These are phyloP conservation scores for Agrotis segetum DNA, from an alignment of 2,888 invertebrate species.

Conservation along the genomic window DNA sequence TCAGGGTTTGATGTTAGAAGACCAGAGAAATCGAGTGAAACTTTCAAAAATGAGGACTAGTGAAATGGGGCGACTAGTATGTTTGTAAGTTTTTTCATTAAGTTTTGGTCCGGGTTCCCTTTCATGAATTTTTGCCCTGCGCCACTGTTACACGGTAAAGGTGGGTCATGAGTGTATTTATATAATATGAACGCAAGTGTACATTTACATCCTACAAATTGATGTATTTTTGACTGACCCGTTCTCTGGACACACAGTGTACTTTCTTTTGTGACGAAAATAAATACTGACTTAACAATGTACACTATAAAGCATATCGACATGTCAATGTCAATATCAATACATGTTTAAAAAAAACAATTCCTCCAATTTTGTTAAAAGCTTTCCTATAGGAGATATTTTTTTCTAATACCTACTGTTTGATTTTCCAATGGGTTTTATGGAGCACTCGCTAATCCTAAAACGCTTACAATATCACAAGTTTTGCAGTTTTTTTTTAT, in stretches of 20 bases:
- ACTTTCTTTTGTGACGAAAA: constrained; percentile 16
- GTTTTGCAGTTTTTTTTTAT: constrained; percentile 45
- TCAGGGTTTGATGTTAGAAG: no score
- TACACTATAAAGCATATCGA: no score
- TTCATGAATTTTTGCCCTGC: no score
- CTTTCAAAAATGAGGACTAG: no score
- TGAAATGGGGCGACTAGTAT: no score
- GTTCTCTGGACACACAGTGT: constrained; percentile 8
- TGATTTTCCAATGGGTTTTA: constrained; percentile 51
- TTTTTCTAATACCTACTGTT: constrained; percentile 40
- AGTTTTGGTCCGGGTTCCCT: no score
- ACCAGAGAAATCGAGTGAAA: no score
- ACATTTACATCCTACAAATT: not conserved
- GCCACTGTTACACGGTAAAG: constrained; percentile 28
- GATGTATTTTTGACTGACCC: constrained; percentile 17
- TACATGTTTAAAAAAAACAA: constrained; percentile 21
- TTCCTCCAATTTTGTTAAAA: constrained; percentile 52
- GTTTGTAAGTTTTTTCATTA: no score
- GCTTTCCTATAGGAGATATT: constrained; percentile 33
- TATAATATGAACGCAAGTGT: not conserved
- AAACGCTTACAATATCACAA: constrained; percentile 52
- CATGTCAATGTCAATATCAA: no score
- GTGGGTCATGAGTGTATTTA: not conserved
- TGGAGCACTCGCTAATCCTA: constrained; percentile 45
- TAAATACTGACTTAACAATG: constrained; percentile 21